Conservation (phyloP, 2,797 vertebrate species). For the Petrocephalus schoutedeni region DNA sequence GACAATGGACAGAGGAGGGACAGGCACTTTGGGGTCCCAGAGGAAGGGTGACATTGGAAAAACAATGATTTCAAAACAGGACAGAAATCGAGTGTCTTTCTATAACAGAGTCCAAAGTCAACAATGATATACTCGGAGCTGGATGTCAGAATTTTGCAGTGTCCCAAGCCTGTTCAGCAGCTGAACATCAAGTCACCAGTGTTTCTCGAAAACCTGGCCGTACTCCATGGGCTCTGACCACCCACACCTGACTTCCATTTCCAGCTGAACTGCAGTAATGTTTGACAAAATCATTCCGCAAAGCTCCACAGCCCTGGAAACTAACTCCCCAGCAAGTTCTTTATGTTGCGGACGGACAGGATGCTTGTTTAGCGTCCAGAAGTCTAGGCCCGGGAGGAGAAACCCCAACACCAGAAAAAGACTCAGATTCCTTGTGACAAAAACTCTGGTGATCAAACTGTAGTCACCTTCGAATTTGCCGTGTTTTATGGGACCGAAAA, state of each 20-base stretch:
- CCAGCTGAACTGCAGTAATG: neutral
- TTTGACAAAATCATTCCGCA: neutral
- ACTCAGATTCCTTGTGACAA: neutral
- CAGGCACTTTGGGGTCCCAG: neutral
- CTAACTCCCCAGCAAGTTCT: neutral
- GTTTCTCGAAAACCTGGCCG: neutral
- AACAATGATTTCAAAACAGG: slow-evolving; percentile 19
- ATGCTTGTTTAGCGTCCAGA: neutral
- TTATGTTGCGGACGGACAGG: neutral
- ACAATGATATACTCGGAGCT: neutral
- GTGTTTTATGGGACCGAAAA: neutral
- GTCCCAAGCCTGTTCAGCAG: neutral
- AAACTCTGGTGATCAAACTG: neutral
- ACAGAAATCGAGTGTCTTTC: slow-evolving; percentile 8
- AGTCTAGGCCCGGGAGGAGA: neutral
- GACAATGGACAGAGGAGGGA: neutral
- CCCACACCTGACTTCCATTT: neutral
- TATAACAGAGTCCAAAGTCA: neutral
- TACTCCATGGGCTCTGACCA: neutral
- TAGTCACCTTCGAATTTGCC: neutral
- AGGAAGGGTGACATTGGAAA: slow-evolving; percentile 7
- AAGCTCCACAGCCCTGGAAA: neutral
- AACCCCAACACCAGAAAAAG: neutral
- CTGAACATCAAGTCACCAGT: neutral
- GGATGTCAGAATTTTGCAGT: neutral